Conservation (phyloP, 2,888 invertebrate genomes). For the Ennomos fuscantarius region DNA sequence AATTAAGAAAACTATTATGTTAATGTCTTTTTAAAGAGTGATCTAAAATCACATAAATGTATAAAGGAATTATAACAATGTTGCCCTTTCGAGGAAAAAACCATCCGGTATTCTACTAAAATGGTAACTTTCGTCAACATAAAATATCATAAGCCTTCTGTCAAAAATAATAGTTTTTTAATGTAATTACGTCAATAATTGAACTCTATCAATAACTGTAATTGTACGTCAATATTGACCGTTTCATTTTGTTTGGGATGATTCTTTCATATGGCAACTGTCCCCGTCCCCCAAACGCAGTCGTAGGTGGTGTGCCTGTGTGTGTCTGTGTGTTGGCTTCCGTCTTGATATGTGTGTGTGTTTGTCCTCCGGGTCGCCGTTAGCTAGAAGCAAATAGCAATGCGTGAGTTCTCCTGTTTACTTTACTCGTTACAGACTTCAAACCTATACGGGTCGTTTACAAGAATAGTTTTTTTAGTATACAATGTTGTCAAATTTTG, state of each 20-base stretch:
- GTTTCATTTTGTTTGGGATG: constrained; percentile 34
- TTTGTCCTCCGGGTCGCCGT: constrained; percentile 77
- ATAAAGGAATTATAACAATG: constrained; percentile 76
- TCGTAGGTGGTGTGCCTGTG: constrained; percentile 74
- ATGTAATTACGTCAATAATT: neutral
- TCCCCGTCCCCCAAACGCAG: constrained; percentile 54
- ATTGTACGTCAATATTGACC: neutral
- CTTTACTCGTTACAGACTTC: constrained; percentile 25
- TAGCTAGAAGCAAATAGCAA: constrained; percentile 83
- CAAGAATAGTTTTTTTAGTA: neutral
- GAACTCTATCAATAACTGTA: neutral
- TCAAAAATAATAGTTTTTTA: neutral
- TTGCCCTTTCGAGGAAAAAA: constrained; percentile 65
- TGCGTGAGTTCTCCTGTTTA: constrained; percentile 68
- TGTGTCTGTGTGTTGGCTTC: constrained; percentile 75
- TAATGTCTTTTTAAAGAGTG: constrained; percentile 84
- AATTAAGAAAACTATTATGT: constrained; percentile 73
- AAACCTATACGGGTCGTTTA: constrained; percentile 12
- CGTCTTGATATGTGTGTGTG: constrained; percentile 84
- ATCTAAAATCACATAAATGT: constrained; percentile 77
- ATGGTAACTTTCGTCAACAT: constrained; percentile 30
- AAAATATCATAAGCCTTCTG: neutral
- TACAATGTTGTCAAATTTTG: constrained; percentile 4
- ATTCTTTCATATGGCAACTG: constrained; percentile 64
- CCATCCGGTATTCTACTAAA: constrained; percentile 39